Evolutionary conservation across 2,888 invertebrate species (phyloP), one percentile per base, ranked within the genome.

Genomic region (Acanthopleura granulata): DNA sequence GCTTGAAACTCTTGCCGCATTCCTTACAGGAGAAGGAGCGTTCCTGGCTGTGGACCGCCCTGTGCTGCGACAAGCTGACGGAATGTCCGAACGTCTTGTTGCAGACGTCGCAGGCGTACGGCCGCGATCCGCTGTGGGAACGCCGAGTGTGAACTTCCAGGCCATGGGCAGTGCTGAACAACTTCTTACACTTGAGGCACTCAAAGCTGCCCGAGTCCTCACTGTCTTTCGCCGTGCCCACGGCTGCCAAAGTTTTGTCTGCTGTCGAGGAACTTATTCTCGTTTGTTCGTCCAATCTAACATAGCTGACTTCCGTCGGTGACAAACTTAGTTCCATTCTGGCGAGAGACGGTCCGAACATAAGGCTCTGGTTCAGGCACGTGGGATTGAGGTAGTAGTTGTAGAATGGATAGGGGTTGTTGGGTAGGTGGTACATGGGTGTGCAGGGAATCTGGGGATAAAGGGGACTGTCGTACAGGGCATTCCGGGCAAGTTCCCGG

Each of bases 41-140:
- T 78, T 90, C 89, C 76, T 90, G 89, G 16, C 84, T 88, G 75
- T 90, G 92, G 16, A 91, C 93, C 92, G 92, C 95, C 94, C 96
- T 94, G 92, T 97, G 97, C 91, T 98, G 98, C 89, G 96, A 96
- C 83, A 99, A 93, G 91, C 97, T 97, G 71, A 89, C 88, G 91
- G 98, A 97, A 90, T 98, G 98, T 76, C 98, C 98, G 91, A 98
- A 98, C 29, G 98, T 98, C 92, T 98, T 98, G 92, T 97, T 97
- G 93, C 98, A 98, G 81, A 97, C 92, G 90, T 98, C 97, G 91
- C 98, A 98, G 79, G 97, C 97, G 91, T 96, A 98, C 0, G 98
- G 98, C 84, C 98, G 93, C 91, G 97, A 97, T 16, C 97, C 97
- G 66, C 85, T 90, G 86, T 98, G 98, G 50, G 97, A 97, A 83